A percentile compares a stretch with the other conserved stretches of the same genome.
phyloP scores from a whole-genome alignment of 1,140 invertebrate genomes.

The Solen grandis region DNA sequence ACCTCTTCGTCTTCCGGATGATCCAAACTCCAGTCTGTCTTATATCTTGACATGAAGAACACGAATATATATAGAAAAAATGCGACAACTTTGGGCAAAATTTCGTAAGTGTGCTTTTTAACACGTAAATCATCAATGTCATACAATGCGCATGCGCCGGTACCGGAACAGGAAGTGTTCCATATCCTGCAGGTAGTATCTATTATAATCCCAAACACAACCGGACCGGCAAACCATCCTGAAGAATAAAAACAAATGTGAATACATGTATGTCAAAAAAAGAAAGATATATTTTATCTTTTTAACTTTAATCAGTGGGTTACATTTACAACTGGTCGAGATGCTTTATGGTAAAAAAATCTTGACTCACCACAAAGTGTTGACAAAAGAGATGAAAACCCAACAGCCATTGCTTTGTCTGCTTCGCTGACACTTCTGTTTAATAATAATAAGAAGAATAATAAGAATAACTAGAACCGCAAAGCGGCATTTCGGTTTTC shows the following conservation, averaged over 20 bases:
- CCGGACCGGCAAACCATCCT: conserved; percentile 69
- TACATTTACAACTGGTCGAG: too few relatives aligned
- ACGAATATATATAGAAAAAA: conserved; percentile 15
- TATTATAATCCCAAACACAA: conserved; percentile 61
- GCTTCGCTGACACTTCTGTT: conserved; percentile 46
- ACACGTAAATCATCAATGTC: conserved; percentile 46
- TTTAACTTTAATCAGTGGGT: too few relatives aligned
- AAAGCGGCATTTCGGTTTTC: too few relatives aligned
- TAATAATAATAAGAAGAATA: too few relatives aligned
- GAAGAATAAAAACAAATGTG: conserved; percentile 2
- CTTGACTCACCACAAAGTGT: conserved; percentile 48
- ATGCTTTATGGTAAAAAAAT: too few relatives aligned
- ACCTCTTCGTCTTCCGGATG: not conserved
- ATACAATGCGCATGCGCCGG: conserved; percentile 55
- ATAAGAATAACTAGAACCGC: too few relatives aligned
- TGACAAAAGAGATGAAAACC: conserved; percentile 35
- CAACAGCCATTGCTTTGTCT: conserved; percentile 47
- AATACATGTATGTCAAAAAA: too few relatives aligned
- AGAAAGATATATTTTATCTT: too few relatives aligned
- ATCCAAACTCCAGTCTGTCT: conserved; percentile 38
- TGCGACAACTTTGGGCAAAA: conserved; percentile 31
- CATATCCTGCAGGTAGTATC: conserved; percentile 64
- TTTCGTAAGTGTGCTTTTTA: conserved; percentile 27
- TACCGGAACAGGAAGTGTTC: conserved; percentile 46
- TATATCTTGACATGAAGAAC: conserved; percentile 18